Conservation (phyloP, 2,888 invertebrate genomes). For the Lasioglossum vierecki region DNA sequence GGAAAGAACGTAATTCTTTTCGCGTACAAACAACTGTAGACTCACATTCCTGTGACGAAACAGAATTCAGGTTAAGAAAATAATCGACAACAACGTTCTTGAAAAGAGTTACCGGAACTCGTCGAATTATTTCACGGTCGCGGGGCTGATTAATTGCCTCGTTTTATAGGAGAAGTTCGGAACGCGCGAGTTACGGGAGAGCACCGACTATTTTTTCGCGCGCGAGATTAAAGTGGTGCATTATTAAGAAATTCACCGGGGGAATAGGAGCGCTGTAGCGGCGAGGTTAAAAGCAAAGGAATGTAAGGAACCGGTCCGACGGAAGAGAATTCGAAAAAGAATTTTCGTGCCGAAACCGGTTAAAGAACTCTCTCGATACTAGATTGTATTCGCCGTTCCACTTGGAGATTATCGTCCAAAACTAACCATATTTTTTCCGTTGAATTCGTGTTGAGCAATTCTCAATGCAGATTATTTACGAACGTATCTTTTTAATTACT, state of each 20-base stretch:
- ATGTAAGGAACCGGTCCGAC: slow-evolving; percentile 50
- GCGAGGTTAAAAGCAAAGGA: slow-evolving; percentile 38
- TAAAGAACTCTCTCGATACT: slow-evolving; percentile 50
- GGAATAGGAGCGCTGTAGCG: slow-evolving; percentile 49
- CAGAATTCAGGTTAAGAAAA: background rate
- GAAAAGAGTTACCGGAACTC: background rate
- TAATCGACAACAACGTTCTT: background rate
- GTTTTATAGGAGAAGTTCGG: slow-evolving; percentile 52
- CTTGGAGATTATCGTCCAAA: background rate
- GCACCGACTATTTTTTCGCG: slow-evolving; percentile 39
- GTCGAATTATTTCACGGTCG: slow-evolving; percentile 56
- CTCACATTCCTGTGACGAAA: background rate
- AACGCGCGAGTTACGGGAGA: slow-evolving; percentile 54
- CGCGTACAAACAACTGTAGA: background rate
- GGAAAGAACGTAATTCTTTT: background rate
- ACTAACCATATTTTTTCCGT: background rate
- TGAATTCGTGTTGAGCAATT: too few species aligned
- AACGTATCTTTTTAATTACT: too few species aligned
- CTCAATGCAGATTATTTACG: too few species aligned
- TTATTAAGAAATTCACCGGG: slow-evolving; percentile 71
- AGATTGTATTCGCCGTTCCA: slow-evolving; percentile 23
- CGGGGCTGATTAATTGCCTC: slow-evolving; percentile 62
- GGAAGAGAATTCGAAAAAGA: slow-evolving; percentile 43
- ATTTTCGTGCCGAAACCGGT: slow-evolving; percentile 43
- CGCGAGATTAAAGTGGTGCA: slow-evolving; percentile 70